These are phyloP conservation scores for Bimastos eiseni DNA, from an alignment of 2,888 invertebrate genomes.

Conservation along the genomic window DNA sequence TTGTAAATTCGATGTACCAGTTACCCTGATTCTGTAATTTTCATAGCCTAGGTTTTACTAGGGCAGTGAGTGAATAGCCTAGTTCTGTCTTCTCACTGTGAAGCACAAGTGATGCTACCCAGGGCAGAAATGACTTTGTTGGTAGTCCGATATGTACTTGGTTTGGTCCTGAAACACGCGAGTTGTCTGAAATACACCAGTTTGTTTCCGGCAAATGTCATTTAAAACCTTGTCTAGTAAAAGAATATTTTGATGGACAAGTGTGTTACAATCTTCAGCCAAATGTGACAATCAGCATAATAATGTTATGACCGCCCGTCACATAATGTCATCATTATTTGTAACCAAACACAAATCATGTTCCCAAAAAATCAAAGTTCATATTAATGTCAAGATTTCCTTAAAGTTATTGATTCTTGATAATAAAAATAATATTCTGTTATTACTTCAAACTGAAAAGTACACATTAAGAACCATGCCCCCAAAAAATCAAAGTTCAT, in stretches of 20 bases:
- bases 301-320: not conserved
- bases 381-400: too few relatives aligned
- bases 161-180: not conserved
- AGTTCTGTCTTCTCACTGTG: not conserved
- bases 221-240: not conserved
- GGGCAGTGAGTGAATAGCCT: not conserved
- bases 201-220: not conserved
- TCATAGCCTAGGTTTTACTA: not conserved
- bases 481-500: too few relatives aligned
- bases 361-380: too few relatives aligned
- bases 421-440: too few relatives aligned
- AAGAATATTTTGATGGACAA: not conserved
- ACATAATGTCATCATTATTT: not conserved
- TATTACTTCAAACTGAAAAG: too few relatives aligned
- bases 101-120: not conserved
- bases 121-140: not conserved
- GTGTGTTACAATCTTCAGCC: not conserved
- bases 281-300: not conserved
- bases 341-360: not conserved
- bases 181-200: not conserved
- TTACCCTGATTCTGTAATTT: not conserved
- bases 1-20: not conserved
- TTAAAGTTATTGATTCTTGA: too few relatives aligned
- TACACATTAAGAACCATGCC: too few relatives aligned
- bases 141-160: not conserved